Base-by-base conservation (phyloP, 2,888 invertebrate genomes). In the Amphimallon solstitiale region DNA sequence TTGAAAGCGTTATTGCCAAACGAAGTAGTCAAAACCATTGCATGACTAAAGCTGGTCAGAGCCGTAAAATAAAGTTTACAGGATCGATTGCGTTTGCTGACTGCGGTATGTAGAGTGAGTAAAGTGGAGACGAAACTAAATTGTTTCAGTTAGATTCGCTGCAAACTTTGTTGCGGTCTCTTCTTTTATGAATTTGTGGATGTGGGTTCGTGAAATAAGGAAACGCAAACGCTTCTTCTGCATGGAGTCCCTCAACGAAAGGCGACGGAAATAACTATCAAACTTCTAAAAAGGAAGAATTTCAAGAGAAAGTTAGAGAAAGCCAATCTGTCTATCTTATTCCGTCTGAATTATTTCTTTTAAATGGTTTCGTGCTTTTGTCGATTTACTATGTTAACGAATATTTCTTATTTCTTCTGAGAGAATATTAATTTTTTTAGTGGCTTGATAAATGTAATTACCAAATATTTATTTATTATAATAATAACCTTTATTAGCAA, bases 281-380 rank as follows among this genome's bases (percentile, higher is more conserved):
- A 67, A 69, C 54, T 68, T 65, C 46, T 59, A 68, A 61, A 40
- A 54, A 43, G 46, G 23, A 52, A 52, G 19, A 51, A 37, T 29
- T 29, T 52, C 66, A 62, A 63, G 63, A 62, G 68, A 49, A 40
- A 60, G 56, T 59, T 62, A 21, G 54, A 68, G 66, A 68, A 66
- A 69, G 63, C 43, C 69, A 67, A 70, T 70, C 66, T 69, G 66
- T 71, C 71, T 65, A 68, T 69, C 69, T 69, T 69, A 69, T 69
- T 71, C 65, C 71, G 63, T 48, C 51, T 68, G 71, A 71, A 66
- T 69, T 71, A 71, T 68, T 68, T 69, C 62, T 54, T 40, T 65
- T 66, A 67, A 61, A 56, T 61, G 66, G 48, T 52, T 19, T 68
- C 63, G 60, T 64, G 49, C 63, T 45, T 51, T 43, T 63, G 29